Percentiles rank a stretch among this genome's conserved stretches.
phyloP scores from a whole-genome alignment of 2,888 invertebrate species.

The Clitarchus hookeri region DNA sequence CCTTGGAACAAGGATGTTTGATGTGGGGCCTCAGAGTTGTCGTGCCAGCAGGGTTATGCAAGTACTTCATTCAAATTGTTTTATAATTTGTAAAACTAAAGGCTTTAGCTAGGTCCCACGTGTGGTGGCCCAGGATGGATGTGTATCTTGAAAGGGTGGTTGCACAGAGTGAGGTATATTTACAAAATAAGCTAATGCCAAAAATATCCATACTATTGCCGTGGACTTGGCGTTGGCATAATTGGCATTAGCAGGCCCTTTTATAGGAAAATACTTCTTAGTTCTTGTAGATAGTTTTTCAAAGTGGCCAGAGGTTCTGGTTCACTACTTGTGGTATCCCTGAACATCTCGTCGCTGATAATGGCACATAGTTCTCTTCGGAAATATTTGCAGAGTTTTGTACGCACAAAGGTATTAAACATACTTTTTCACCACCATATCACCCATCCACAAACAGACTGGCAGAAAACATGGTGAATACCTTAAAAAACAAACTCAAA shows the following conservation, averaged over 20 bases:
- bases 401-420: neutral
- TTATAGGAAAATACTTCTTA: neutral
- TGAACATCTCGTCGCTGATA: neutral
- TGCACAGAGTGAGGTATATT: no score
- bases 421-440: neutral
- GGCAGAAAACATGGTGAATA: neutral
- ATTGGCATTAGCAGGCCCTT: neutral
- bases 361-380: neutral
- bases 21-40: no score
- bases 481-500: neutral
- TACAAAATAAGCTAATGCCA: no score
- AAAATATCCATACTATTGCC: no score
- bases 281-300: neutral
- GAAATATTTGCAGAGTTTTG: neutral
- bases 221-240: no score
- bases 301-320: neutral
- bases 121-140: no score
- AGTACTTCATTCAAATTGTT: no score
- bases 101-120: no score
- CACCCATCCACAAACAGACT: neutral
- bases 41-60: no score
- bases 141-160: no score
- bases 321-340: neutral
- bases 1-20: no score
- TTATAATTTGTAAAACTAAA: no score